Base-by-base conservation (phyloP, 2,888 invertebrate species). In the Nemotelus nigrinus region DNA sequence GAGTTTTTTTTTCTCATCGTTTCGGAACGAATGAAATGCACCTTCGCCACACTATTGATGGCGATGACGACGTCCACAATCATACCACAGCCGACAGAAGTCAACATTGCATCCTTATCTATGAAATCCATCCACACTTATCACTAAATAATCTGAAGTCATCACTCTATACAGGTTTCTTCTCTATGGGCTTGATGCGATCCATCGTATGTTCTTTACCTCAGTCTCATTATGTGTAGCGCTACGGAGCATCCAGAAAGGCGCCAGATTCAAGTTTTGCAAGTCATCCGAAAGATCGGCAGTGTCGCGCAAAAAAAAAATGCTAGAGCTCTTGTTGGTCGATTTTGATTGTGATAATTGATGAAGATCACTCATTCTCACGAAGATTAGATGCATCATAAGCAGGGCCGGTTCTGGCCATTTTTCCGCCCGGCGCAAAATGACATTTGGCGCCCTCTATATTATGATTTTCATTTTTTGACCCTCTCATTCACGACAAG, bases 251-350 rank as follows among this genome's bases (percentile, higher is more conserved):
- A 60, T 63, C 47, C 63, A 48, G 60, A 58, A 74, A 60, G 78
- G 78, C 78, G 76, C 78, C 78, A 76, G 71, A 76, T 71, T 78
- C 78, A 76, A 78, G 78, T 78, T 78, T 72, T 72, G 78, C 78
- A 78, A 78, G 78, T 78, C 78, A 78, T 76, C 76, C 50, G 25
- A 53, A 76, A 48, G 53, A 57, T 57, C 63, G 71, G 39, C 45
- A 65, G 58, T 45, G 72, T 58, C 72, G 72, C 72, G 74, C 74
- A 45, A 44, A 72, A 74, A 74, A n/a, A 74, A 41, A 2, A 47
- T 57, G 10, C 63, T 43, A 10, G 55, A 55, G 55, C 55, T 53
- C 53, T 65, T 57, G 48, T 57, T 75, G 68, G 68, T 68, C 60
- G 25, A 45, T 57, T 68, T 43, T 25, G 25, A 25, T 25, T 25